These are phyloP conservation scores for Pycnomerus fuliginosus DNA, from an alignment of 2,888 invertebrate species.

Conservation along the genomic window DNA sequence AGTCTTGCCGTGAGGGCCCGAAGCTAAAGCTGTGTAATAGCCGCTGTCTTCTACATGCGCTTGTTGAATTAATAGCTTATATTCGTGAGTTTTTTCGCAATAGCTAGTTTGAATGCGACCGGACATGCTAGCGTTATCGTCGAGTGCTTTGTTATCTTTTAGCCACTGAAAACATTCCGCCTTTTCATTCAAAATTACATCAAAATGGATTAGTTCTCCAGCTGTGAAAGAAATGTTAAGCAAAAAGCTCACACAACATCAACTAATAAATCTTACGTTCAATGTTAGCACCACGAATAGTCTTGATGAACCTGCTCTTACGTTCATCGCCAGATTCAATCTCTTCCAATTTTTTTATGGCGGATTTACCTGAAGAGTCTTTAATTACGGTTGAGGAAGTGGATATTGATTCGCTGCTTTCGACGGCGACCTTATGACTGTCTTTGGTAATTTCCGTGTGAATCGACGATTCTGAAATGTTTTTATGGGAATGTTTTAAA, in stretches of 20 bases:
- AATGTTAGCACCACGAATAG: constrained; percentile 73
- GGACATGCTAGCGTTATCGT: constrained; percentile 66
- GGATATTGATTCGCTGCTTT: constrained; percentile 12
- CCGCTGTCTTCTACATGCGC: constrained; percentile 78
- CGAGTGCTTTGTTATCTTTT: constrained; percentile 82
- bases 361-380: constrained; percentile 34
- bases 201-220: constrained; percentile 80
- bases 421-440: constrained; percentile 11
- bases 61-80: constrained; percentile 74
- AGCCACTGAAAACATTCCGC: constrained; percentile 77
- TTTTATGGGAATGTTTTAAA: too few relatives aligned
- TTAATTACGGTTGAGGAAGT: constrained; percentile 13
- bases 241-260: constrained; percentile 1
- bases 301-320: constrained; percentile 71
- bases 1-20: constrained; percentile 75
- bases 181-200: constrained; percentile 68
- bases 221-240: constrained; percentile 55
- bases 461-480: constrained; percentile 32
- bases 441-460: constrained; percentile 27
- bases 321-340: constrained; percentile 49
- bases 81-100: constrained; percentile 61
- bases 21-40: constrained; percentile 85
- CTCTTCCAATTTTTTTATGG: constrained; percentile 39
- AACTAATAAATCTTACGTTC: constrained; percentile 83
- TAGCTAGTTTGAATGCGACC: constrained; percentile 69